A percentile compares a stretch with the other conserved stretches of the same genome.
These are phyloP conservation scores for Xenopus tropicalis DNA, from an alignment of 2,113 vertebrate species.

Conservation along the genomic window DNA sequence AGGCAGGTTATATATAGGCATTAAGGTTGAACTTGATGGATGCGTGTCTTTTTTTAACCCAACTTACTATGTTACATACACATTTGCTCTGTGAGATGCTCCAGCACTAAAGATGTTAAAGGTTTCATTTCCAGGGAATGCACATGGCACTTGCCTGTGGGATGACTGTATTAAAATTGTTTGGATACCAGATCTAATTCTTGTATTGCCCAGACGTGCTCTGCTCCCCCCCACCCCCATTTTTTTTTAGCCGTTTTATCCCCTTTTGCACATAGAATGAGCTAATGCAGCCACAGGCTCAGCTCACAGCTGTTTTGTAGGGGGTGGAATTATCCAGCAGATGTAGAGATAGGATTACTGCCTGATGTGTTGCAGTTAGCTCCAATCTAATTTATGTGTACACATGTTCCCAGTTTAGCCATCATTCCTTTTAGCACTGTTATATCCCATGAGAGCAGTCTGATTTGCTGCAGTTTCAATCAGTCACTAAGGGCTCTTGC, in stretches of 20 bases:
- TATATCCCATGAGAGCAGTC: too few species aligned
- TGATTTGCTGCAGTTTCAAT: too few species aligned
- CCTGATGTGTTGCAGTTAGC: too few species aligned
- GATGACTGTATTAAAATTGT: not conserved
- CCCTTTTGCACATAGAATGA: constrained; percentile 19
- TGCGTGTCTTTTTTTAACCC: too few species aligned
- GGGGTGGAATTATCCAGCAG: not conserved
- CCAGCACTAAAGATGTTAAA: constrained; percentile 1
- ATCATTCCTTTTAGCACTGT: too few species aligned
- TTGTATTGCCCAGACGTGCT: constrained; percentile 3
- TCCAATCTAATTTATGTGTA: too few species aligned
- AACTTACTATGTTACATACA: too few species aligned
- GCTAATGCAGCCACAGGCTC: constrained; percentile 15
- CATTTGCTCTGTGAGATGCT: not conserved
- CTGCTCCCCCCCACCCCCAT: not conserved
- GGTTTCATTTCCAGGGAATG: not conserved
- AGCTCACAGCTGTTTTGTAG: constrained; percentile 6
- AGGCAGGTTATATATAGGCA: too few species aligned
- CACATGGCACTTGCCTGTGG: not conserved
- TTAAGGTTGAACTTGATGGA: too few species aligned
- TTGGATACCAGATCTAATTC: constrained; percentile 3
- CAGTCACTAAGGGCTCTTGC: too few species aligned
- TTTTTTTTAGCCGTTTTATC: constrained; percentile 12
- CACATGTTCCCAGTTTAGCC: too few species aligned
- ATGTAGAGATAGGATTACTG: not conserved